These are phyloP conservation scores for Leucoma salicis DNA, from an alignment of 2,888 invertebrate genomes.

Conservation along the genomic window DNA sequence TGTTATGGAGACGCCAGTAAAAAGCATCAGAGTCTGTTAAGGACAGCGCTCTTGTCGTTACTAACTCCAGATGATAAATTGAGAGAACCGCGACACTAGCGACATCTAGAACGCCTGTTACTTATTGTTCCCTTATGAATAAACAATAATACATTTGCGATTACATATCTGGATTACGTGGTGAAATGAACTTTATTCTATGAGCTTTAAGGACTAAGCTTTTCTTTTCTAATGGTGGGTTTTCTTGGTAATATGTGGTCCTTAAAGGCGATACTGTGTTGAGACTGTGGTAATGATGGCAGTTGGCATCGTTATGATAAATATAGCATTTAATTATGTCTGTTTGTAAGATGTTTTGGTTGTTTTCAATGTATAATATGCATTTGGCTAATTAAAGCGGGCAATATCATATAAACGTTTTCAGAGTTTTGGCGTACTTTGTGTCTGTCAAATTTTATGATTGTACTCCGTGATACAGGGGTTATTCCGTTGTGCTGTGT, in stretches of 20 bases:
- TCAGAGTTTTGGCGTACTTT: no score
- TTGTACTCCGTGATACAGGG: no score
- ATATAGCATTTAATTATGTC: constrained; percentile 67
- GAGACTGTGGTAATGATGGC: constrained; percentile 52
- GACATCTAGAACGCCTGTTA: constrained; percentile 69
- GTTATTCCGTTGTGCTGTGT: no score
- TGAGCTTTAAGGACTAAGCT: constrained; percentile 2
- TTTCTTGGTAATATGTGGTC: constrained; percentile 24
- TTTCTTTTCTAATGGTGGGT: background rate
- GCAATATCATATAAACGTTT: no score
- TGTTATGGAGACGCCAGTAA: constrained; percentile 53
- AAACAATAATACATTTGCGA: constrained; percentile 6
- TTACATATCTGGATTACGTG: no score
- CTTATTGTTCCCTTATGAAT: constrained; percentile 74
- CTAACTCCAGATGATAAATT: constrained; percentile 71
- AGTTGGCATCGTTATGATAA: constrained; percentile 68
- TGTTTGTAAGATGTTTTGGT: constrained; percentile 34
- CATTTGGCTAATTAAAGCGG: no score
- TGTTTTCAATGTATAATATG: no score
- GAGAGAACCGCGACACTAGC: constrained; percentile 44
- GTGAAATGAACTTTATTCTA: constrained; percentile 10
- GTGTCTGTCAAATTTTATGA: no score
- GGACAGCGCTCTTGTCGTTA: constrained; percentile 78
- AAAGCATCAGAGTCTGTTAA: constrained; percentile 62
- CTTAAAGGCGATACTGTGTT: constrained; percentile 54